Base-by-base conservation (phyloP, 2,797 vertebrate species). In the Rallus crepitans region DNA sequence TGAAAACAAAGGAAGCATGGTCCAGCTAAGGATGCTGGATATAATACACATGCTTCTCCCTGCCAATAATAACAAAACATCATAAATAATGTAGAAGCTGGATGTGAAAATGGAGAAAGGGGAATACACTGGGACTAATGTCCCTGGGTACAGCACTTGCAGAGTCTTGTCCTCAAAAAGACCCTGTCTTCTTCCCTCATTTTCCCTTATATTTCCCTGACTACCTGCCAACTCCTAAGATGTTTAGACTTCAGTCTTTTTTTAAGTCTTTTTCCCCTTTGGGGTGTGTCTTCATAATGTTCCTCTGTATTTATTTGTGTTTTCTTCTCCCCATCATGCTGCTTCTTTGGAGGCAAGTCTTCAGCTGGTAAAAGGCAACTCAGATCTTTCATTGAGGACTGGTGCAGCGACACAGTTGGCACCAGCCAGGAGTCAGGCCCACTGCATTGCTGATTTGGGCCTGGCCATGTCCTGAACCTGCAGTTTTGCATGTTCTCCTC, bases 1-100 rank as follows among this genome's bases (percentile, higher is more conserved):
- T 93, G 95, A 90, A 98, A 98, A 98, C 97, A 98, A 98, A 98
- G 98, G 98, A 98, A 98, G 94, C 96, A 27, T 87, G 96, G 96
- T 96, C 94, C 83, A 65, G 82, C 90, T 94, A 96, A 97, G 95
- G 72, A 92, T 83, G 90, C 95, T 84, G 85, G 61, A 95, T 93
- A 94, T 94, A 96, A 91, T 68, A 82, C 87, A 94, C 91, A 71
- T 77, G 92, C 90, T 84, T 94, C 68, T 92, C 71, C 73, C 57
- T 89, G 96, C 97, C 97, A 97, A 94, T 95, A 95, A 92, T 72
- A 85, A 95, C 96, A 97, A 95, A 94, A 79, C 81, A 92, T 93
- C 94, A 92, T 96, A 97, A 96, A 96, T 97, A 95, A 96, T 96
- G 85, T 90, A 95, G 91, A 86, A 65, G 69, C 93, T 96, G 90